Conservation (phyloP, 2,888 invertebrate genomes). For the Noctua fimbriata region DNA sequence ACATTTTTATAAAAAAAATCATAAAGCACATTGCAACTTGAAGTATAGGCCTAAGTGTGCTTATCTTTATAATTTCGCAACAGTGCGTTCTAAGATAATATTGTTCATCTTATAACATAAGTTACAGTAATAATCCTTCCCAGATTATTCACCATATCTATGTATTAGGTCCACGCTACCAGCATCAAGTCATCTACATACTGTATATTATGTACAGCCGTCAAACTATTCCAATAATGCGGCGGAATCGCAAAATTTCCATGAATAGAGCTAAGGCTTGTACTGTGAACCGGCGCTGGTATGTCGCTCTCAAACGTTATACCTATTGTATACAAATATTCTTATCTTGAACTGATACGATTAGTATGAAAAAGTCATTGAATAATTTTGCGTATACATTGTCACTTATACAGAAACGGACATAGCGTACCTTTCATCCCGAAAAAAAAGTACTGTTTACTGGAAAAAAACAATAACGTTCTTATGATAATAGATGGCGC, state of each 20-base stretch:
- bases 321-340: not conserved
- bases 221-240: conserved; percentile 44
- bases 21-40: not conserved
- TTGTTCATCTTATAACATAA: not conserved
- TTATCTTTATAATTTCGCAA: not conserved
- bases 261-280: not conserved
- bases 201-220: not conserved
- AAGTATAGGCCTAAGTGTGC: not conserved
- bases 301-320: conserved; percentile 6
- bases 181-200: not conserved
- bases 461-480: no score
- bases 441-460: no score
- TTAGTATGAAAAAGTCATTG: not conserved
- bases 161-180: not conserved
- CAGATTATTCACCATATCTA: not conserved
- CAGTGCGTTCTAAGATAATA: not conserved
- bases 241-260: conserved; percentile 20
- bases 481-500: no score
- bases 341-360: not conserved
- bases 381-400: no score
- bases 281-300: not conserved
- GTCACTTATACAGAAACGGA: no score
- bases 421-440: no score
- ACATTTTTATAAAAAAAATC: not conserved
- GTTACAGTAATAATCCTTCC: no score